phyloP scores from a whole-genome alignment of 2,888 invertebrate genomes.

The Allacma fusca region DNA sequence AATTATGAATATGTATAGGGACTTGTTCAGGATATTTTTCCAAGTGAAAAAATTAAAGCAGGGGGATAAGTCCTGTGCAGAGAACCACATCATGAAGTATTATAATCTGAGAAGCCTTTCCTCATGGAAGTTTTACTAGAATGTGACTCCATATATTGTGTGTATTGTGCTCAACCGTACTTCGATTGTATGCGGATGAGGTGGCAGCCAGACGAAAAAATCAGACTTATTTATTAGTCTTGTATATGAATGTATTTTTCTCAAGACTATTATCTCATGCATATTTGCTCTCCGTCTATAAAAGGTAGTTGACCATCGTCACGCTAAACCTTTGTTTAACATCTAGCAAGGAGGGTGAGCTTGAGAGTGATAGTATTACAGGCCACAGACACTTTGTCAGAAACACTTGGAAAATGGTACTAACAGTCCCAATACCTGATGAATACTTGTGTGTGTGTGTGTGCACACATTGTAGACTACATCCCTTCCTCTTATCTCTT shows the following conservation, averaged over 20 bases:
- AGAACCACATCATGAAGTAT: not conserved
- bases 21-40: not conserved
- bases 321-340: too few relatives aligned
- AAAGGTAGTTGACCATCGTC: not conserved
- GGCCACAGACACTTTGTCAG: too few relatives aligned
- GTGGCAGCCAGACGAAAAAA: constrained; percentile 12
- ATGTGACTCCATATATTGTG: not conserved
- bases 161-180: too few relatives aligned
- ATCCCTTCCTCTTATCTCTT: too few relatives aligned
- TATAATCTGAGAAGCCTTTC: not conserved
- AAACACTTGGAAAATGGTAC: too few relatives aligned
- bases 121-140: not conserved
- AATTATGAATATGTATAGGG: too few relatives aligned
- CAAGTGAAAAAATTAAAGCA: not conserved
- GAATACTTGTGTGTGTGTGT: too few relatives aligned
- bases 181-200: not conserved
- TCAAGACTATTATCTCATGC: not conserved
- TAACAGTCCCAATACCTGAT: too few relatives aligned
- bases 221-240: constrained; percentile 12
- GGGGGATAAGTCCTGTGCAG: too few relatives aligned
- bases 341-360: too few relatives aligned
- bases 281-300: not conserved
- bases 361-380: too few relatives aligned
- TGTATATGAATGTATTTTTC: not conserved
- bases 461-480: too few relatives aligned